A percentile compares a stretch with the other conserved stretches of the same genome.
Evolutionary conservation across 2,888 invertebrate genomes (phyloP).

Genomic region (Stenchaetothrips biformis): DNA sequence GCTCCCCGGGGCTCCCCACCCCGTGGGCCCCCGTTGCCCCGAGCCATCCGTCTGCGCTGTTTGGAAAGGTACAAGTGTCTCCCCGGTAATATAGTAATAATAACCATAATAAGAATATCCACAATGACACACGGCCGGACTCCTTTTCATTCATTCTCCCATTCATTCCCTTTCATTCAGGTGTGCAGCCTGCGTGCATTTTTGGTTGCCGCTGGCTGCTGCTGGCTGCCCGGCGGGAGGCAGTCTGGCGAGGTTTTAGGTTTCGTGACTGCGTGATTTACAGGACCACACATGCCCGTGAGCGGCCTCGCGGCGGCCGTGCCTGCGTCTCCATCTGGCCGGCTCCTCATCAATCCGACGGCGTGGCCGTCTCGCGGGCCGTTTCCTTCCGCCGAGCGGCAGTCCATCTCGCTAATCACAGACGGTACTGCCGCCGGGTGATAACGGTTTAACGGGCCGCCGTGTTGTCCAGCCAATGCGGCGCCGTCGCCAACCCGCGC

Average conservation of each 20-base stretch:
- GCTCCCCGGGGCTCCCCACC: background rate
- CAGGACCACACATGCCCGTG: conserved; percentile 9
- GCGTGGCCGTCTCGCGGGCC: background rate
- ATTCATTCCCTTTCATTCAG: no score
- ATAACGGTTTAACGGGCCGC: no score
- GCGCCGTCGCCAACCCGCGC: background rate
- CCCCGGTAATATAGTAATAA: conserved; percentile 21
- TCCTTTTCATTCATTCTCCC: background rate
- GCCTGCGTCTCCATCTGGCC: background rate
- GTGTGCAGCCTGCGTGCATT: no score
- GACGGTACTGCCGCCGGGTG: background rate
- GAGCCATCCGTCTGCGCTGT: background rate
- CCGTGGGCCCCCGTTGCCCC: background rate
- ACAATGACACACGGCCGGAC: conserved; percentile 5
- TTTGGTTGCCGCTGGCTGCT: background rate
- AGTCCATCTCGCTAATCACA: background rate
- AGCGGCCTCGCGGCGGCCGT: background rate
- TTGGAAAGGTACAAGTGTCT: conserved; percentile 21
- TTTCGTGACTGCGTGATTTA: conserved; percentile 8
- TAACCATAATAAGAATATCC: conserved; percentile 25
- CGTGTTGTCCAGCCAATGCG: background rate
- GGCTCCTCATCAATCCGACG: background rate
- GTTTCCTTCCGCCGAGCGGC: background rate
- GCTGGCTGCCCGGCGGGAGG: background rate
- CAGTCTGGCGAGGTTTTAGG: background rate